These are phyloP conservation scores for Scytalopus superciliaris DNA, from an alignment of 2,113 vertebrate genomes.

Conservation along the genomic window DNA sequence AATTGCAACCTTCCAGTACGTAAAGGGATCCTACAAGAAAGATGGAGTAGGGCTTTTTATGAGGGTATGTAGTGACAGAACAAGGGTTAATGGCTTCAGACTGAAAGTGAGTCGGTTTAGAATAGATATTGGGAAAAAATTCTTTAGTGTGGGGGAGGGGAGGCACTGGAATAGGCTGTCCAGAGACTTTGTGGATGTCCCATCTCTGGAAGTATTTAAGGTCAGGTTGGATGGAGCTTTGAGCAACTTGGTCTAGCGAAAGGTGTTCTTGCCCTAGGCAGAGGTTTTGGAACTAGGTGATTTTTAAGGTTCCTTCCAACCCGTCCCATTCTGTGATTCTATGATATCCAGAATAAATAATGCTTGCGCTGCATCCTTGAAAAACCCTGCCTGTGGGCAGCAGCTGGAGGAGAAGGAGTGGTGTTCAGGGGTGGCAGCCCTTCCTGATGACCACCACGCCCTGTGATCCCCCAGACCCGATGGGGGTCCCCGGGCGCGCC, in stretches of 20 bases:
- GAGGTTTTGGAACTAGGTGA: neutral
- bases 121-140: neutral
- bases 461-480: accelerated
- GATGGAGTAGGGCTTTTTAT: neutral
- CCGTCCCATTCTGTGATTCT: neutral
- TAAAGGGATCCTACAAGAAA: neutral
- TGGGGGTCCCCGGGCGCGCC: accelerated
- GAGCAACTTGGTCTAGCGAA: neutral
- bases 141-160: neutral
- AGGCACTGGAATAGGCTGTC: neutral
- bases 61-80: neutral
- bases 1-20: neutral
- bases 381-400: accelerated
- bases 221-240: neutral
- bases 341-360: neutral
- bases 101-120: neutral
- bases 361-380: accelerated
- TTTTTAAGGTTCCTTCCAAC: neutral
- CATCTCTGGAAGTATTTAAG: neutral
- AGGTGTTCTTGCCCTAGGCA: neutral
- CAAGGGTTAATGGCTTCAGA: neutral
- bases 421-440: accelerated
- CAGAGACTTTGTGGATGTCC: neutral
- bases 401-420: neutral
- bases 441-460: accelerated